Conservation (phyloP, 2,113 vertebrate species). For the Semnornis frantzii region DNA sequence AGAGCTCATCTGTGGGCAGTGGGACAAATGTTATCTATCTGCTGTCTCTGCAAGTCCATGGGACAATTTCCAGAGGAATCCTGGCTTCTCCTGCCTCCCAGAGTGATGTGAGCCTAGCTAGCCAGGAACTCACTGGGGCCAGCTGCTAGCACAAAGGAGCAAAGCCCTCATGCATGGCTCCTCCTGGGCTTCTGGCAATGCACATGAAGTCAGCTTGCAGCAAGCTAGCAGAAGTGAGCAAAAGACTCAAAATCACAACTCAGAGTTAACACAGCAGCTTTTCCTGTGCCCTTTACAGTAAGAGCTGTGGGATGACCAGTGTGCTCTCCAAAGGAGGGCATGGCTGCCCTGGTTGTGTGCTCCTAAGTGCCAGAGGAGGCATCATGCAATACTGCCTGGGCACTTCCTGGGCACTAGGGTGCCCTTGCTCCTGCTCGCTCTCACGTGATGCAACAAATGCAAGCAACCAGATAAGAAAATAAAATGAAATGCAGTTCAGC, state of each 20-base stretch:
- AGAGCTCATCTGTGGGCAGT: neutral
- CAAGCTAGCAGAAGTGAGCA: too few species aligned
- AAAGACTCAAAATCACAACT: neutral
- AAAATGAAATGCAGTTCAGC: accelerated
- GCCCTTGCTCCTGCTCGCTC: neutral
- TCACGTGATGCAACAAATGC: neutral
- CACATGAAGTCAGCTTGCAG: neutral
- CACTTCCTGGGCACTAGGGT: accelerated
- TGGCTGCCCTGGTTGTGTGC: accelerated
- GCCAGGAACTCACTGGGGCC: accelerated
- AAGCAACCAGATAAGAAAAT: neutral
- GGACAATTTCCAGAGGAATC: neutral
- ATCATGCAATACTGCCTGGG: too few species aligned
- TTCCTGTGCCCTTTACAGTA: too few species aligned
- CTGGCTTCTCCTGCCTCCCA: too few species aligned
- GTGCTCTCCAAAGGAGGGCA: neutral
- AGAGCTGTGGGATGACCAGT: neutral
- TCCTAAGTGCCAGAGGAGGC: neutral
- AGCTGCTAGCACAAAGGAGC: neutral
- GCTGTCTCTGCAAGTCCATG: neutral
- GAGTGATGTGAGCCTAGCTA: accelerated
- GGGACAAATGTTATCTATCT: neutral
- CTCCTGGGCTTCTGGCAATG: neutral
- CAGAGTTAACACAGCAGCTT: neutral
- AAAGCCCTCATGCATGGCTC: accelerated